phyloP scores from a whole-genome alignment of 2,888 invertebrate genomes.

The Drosophila kanekoi region DNA sequence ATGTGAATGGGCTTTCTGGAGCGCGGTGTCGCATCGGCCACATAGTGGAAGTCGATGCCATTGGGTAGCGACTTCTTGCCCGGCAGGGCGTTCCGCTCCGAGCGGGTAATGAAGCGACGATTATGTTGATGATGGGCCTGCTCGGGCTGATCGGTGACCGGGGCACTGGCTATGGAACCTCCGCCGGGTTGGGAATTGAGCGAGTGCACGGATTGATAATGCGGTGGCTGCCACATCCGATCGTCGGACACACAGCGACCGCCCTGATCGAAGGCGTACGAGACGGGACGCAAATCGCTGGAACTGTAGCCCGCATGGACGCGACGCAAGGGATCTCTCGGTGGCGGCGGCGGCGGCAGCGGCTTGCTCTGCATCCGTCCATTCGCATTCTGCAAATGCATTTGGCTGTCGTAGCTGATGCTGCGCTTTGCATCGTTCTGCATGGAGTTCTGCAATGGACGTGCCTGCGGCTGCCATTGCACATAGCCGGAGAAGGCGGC shows the following conservation, averaged over 20 bases:
- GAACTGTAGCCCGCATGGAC: conserved; percentile 84
- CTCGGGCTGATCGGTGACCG: conserved; percentile 22
- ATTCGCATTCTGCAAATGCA: conserved; percentile 81
- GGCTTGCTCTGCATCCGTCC: conserved; percentile 81
- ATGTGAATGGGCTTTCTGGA: conserved; percentile 91
- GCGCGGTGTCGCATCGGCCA: conserved; percentile 90
- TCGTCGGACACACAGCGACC: conserved; percentile 85
- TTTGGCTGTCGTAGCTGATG: conserved; percentile 84
- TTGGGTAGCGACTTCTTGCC: conserved; percentile 82
- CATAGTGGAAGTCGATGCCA: conserved; percentile 87
- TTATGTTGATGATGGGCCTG: conserved; percentile 39
- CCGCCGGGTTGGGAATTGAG: conserved; percentile 75
- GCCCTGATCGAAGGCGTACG: conserved; percentile 86
- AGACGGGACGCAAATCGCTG: conserved; percentile 85
- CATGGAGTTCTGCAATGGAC: conserved; percentile 80
- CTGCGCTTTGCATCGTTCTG: conserved; percentile 81
- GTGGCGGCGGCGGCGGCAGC: conserved; percentile 93
- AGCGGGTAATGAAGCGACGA: conserved; percentile 82
- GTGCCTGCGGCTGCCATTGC: conserved; percentile 76
- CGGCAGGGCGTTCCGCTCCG: conserved; percentile 81
- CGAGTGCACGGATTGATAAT: conserved; percentile 83
- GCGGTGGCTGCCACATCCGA: conserved; percentile 83
- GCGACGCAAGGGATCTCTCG: conserved; percentile 89
- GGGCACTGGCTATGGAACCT: conserved; percentile 64
- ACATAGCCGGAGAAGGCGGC: conserved; percentile 63